Evolutionary conservation across 2,888 invertebrate species (phyloP), one percentile per base, ranked within the genome.

Genomic region (Hypena proboscidalis): DNA sequence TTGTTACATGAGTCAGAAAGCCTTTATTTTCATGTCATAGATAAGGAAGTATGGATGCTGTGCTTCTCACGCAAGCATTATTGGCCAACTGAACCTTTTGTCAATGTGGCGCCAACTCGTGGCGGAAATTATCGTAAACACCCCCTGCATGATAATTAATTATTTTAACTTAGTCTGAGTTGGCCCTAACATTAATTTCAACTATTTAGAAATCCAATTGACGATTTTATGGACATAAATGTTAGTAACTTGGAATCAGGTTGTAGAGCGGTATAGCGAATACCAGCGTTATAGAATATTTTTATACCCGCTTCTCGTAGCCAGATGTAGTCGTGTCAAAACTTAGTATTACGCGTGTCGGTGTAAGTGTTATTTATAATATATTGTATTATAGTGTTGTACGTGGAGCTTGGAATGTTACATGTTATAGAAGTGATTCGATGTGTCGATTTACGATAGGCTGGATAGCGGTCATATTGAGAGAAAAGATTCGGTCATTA

Each of bases 221-320:
- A 36, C 30, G 30, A 46, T 36, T 47, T 38, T 42, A 39, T 36
- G 40, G 40, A 32, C 20, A 31, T 31, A 22, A 19, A 2, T 20
- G 15, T n/a, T 41, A 30, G 30, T 38, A 30, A 14, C 15, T 17
- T 27, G 61, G 38, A 58, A 35, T 39, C 67, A 64, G 69, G 70
- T 75, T 67, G 76, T 76, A 76, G 77, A 44, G 44, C 58, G 53
- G 50, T 52, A 45, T 71, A 69, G 64, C 58, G 67, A 59, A 44
- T 47, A 39, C 32, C 46, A 14, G 42, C 60, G 56, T 55, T 19
- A 77, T 77, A 83, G 74, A 76, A 67, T 83, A 82, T 82, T 83
- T 60, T 84, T 83, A 76, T 83, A 83, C 83, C 81, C 69, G 81
- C 80, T 80, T 80, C 70, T 38, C 48, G 39, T 43, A 47, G 49